Evolutionary conservation across 2,113 vertebrate genomes (phyloP).

Genomic region (Noctilio leporinus): DNA sequence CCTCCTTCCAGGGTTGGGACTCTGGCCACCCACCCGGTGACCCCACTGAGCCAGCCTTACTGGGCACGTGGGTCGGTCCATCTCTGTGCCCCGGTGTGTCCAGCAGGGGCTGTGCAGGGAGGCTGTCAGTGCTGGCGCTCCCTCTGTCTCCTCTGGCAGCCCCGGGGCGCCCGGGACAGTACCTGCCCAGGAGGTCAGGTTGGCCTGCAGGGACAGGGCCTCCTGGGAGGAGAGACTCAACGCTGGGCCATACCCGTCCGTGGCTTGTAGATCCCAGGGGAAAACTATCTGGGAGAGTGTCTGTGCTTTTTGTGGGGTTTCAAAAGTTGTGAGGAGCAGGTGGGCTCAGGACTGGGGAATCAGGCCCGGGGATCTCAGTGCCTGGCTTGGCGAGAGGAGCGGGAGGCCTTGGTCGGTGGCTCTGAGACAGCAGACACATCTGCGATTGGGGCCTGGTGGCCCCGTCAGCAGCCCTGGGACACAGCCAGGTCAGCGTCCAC

Average conservation of each 20-base stretch:
- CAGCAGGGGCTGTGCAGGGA: neutral
- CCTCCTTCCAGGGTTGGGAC: neutral
- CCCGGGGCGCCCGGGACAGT: neutral
- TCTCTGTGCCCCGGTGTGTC: neutral
- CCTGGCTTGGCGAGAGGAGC: neutral
- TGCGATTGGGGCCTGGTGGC: neutral
- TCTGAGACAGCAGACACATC: neutral
- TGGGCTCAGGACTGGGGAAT: neutral
- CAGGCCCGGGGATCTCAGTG: neutral
- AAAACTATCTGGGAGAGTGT: neutral
- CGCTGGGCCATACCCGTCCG: neutral
- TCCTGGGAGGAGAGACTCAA: neutral
- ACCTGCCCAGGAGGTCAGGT: neutral
- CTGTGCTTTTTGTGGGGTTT: neutral
- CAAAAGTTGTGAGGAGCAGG: neutral
- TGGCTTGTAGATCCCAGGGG: neutral
- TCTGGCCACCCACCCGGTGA: neutral
- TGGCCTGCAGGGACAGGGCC: neutral
- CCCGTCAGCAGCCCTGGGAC: rapidly evolving
- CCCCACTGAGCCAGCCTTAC: neutral
- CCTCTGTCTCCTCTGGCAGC: neutral
- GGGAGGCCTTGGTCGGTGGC: neutral
- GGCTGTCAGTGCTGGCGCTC: neutral
- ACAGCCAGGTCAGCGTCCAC: rapidly evolving
- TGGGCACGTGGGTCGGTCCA: rapidly evolving